These are phyloP conservation scores for Tachina lurida DNA, from an alignment of 2,888 invertebrate species.

Conservation along the genomic window DNA sequence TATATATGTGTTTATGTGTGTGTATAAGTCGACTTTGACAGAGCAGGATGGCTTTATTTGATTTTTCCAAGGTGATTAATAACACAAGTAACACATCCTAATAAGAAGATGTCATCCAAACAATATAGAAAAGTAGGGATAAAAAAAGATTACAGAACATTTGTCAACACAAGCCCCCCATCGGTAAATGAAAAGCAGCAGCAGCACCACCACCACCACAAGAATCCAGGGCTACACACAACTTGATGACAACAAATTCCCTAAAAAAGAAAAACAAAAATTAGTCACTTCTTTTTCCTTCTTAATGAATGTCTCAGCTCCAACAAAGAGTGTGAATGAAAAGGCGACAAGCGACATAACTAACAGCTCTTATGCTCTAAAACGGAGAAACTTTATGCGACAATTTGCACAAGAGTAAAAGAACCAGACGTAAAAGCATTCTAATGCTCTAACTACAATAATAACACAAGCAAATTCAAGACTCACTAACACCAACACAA, in stretches of 20 bases:
- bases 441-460: conserved; percentile 56
- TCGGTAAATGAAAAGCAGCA: not conserved
- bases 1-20: too few species aligned
- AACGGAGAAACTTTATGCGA: conserved; percentile 64
- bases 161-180: conserved; percentile 36
- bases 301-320: conserved; percentile 56
- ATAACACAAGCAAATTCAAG: conserved; percentile 43
- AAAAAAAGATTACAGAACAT: conserved; percentile 68
- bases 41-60: conserved; percentile 66
- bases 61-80: conserved; percentile 50
- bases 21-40: not conserved
- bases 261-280: conserved; percentile 33
- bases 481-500: conserved; percentile 39
- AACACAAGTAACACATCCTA: conserved; percentile 68
- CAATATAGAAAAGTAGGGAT: conserved; percentile 52
- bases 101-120: conserved; percentile 66
- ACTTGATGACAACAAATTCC: conserved; percentile 55
- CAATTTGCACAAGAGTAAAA: conserved; percentile 70
- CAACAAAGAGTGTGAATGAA: conserved; percentile 64
- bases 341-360: conserved; percentile 51
- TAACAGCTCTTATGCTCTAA: conserved; percentile 52
- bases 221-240: not conserved
- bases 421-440: conserved; percentile 66
- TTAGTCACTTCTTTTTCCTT: conserved; percentile 65
- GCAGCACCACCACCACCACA: not conserved